Evolutionary conservation across 2,888 invertebrate genomes (phyloP).

Genomic region (Megastigmus dorsalis): DNA sequence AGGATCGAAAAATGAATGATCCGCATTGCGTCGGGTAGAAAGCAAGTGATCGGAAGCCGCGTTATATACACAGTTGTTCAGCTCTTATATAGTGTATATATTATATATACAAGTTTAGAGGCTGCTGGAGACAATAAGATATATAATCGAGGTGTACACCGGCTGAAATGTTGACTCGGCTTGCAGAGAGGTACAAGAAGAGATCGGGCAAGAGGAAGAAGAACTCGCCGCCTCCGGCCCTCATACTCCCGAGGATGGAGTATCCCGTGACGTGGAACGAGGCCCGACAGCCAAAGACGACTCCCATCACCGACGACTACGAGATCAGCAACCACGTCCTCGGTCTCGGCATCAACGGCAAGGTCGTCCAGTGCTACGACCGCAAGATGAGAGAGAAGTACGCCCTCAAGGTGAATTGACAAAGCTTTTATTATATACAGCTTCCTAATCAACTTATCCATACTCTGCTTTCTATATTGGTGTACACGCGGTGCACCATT

Average conservation of each 20-base stretch:
- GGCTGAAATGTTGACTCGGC: slow-evolving; percentile 43
- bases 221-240: slow-evolving; percentile 38
- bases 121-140: too few species aligned
- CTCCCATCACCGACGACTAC: slow-evolving; percentile 92
- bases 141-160: too few species aligned
- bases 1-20: too few species aligned
- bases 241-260: slow-evolving; percentile 59
- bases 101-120: too few species aligned
- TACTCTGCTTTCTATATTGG: too few species aligned
- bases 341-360: slow-evolving; percentile 98
- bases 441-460: too few species aligned
- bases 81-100: too few species aligned
- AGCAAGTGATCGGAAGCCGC: too few species aligned
- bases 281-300: slow-evolving; percentile 80
- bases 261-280: slow-evolving; percentile 54
- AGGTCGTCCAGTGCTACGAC: slow-evolving; percentile 95
- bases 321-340: slow-evolving; percentile 94
- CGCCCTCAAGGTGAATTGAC: slow-evolving; percentile 96
- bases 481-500: too few species aligned
- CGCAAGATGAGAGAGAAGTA: slow-evolving; percentile 86
- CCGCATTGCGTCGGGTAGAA: too few species aligned
- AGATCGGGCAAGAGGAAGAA: slow-evolving; percentile 53
- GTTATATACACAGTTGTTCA: too few species aligned
- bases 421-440: too few species aligned
- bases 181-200: slow-evolving; percentile 53